Evolutionary conservation across 2,113 vertebrate species (phyloP).

Genomic region (Turdus rufiventris): DNA sequence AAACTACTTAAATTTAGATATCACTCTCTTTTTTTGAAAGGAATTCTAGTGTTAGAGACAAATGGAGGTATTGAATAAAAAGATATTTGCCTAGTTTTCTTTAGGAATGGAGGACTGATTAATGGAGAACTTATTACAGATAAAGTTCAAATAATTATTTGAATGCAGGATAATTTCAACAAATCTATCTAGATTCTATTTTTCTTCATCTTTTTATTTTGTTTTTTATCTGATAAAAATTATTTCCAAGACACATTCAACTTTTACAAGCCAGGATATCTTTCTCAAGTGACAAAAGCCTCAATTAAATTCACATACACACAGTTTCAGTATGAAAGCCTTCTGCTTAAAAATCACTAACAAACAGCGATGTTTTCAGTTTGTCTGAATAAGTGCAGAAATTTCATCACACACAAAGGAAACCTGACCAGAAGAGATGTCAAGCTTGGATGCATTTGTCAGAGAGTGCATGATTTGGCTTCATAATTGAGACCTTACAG

Average conservation of each 20-base stretch:
- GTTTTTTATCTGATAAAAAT: not conserved
- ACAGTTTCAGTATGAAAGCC: not conserved
- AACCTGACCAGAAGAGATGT: slow-evolving; percentile 1
- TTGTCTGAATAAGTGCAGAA: slow-evolving; percentile 13
- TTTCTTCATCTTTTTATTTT: not conserved
- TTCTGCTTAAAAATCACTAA: slow-evolving; percentile 16
- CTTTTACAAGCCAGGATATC: not conserved
- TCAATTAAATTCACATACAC: slow-evolving; percentile 1
- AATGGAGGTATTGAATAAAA: not conserved
- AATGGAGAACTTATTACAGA: not conserved
- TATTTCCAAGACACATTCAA: not conserved
- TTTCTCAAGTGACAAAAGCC: not conserved
- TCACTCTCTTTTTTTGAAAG: not conserved
- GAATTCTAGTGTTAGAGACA: not conserved
- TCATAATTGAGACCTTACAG: not conserved
- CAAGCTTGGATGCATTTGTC: slow-evolving; percentile 2
- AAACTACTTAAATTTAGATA: not conserved
- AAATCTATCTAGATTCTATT: not conserved
- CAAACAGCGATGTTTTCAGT: slow-evolving; percentile 1
- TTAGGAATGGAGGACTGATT: not conserved
- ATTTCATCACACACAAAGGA: slow-evolving; percentile 16
- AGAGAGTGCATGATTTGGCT: slow-evolving; percentile 18
- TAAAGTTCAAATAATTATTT: not conserved
- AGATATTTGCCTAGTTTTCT: not conserved
- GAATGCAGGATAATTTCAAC: not conserved